A percentile compares a stretch with the other conserved stretches of the same genome.
phyloP scores from a whole-genome alignment of 1,140 invertebrate species.

The Leptinotarsa texana region DNA sequence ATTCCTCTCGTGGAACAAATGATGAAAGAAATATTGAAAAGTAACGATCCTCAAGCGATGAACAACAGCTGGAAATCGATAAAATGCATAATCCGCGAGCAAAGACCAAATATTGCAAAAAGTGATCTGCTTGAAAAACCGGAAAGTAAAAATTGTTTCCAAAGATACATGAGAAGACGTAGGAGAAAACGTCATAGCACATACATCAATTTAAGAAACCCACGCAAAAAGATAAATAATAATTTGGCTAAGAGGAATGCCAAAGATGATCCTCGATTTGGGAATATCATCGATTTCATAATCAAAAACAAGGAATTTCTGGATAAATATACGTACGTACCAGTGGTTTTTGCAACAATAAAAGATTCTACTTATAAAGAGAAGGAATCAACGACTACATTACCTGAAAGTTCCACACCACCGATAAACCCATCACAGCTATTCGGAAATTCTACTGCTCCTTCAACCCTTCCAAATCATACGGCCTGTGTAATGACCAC shows the following conservation, averaged over 20 bases:
- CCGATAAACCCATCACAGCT: background rate
- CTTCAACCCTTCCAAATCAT: background rate
- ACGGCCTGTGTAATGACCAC: background rate
- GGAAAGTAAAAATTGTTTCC: conserved; percentile 12
- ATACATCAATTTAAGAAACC: conserved; percentile 16
- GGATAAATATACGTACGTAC: conserved; percentile 20
- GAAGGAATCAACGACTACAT: background rate
- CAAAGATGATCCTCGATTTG: conserved; percentile 8
- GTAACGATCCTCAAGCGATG: background rate
- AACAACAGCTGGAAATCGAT: conserved; percentile 16
- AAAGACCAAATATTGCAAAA: conserved; percentile 10
- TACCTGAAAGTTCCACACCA: background rate
- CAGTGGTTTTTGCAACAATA: conserved; percentile 22
- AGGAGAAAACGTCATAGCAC: conserved; percentile 16
- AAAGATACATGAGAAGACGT: conserved; percentile 1
- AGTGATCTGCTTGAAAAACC: background rate
- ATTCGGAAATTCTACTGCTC: background rate
- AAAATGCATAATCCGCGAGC: conserved; percentile 11
- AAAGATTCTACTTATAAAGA: background rate
- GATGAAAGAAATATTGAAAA: background rate
- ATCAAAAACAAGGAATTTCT: conserved; percentile 20
- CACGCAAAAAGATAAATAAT: conserved; percentile 9
- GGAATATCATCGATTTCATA: conserved; percentile 25
- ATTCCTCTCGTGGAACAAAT: conserved; percentile 7
- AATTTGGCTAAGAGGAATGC: conserved; percentile 12